A percentile compares a stretch with the other conserved stretches of the same genome.
Conservation (phyloP, 2,888 invertebrate genomes). For the Trichacis sp. region DNA sequence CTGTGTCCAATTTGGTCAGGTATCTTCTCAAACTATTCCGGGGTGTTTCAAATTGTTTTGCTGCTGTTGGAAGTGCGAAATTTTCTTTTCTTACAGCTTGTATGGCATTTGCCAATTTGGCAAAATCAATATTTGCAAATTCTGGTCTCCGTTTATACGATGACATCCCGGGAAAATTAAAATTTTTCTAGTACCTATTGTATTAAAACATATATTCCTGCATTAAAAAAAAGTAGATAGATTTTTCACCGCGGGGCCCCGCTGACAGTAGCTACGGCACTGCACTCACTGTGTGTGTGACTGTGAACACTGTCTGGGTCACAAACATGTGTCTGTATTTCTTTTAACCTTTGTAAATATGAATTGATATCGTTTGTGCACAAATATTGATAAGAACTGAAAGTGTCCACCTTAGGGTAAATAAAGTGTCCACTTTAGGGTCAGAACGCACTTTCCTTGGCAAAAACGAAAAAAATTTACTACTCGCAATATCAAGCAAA, state of each 20-base stretch:
- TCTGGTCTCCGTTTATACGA: slow-evolving; percentile 3
- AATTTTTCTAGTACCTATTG: not conserved
- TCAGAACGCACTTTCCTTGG: not conserved
- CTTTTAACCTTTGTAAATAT: not conserved
- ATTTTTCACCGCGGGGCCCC: not conserved
- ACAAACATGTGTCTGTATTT: not conserved
- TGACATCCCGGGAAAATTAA: not conserved
- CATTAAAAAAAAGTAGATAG: not conserved
- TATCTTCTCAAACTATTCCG: slow-evolving; percentile 9
- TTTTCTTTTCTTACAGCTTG: slow-evolving; percentile 5
- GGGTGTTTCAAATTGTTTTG: slow-evolving; percentile 6
- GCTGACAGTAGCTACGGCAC: not conserved
- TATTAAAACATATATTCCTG: not conserved
- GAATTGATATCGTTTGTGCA: not conserved
- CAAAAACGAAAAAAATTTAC: not conserved
- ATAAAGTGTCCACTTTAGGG: not conserved
- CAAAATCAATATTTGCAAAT: slow-evolving; percentile 10
- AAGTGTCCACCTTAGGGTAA: not conserved
- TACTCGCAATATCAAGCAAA: not conserved
- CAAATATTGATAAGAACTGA: not conserved
- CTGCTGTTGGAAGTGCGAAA: slow-evolving; percentile 5
- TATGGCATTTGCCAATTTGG: slow-evolving; percentile 5
- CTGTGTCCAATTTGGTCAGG: slow-evolving; percentile 1
- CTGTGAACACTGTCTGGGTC: not conserved
- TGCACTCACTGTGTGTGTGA: not conserved